Evolutionary conservation across 2,113 vertebrate genomes (phyloP).

Genomic region (Galbula dea): DNA sequence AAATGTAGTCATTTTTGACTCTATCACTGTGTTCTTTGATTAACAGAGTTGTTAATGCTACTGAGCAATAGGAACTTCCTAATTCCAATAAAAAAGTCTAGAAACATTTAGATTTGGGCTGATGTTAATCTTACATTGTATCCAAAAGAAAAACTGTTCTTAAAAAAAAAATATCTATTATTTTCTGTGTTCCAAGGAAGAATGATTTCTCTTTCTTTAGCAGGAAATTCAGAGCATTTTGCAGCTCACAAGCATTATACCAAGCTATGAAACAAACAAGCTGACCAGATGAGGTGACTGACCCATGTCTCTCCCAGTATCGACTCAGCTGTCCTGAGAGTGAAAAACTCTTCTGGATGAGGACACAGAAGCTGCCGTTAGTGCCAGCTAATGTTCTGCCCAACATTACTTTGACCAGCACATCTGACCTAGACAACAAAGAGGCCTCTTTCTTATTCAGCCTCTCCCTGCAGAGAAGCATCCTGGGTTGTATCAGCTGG

Average conservation of each 20-base stretch:
- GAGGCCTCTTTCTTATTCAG: background rate
- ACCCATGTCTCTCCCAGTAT: background rate
- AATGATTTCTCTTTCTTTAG: background rate
- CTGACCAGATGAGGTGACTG: background rate
- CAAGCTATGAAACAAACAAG: background rate
- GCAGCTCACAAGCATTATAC: background rate
- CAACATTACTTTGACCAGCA: background rate
- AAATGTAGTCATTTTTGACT: background rate
- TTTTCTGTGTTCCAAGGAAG: background rate
- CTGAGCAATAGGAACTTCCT: background rate
- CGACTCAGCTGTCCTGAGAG: background rate
- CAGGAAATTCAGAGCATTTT: background rate
- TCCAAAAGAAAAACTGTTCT: background rate
- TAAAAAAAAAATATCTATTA: background rate
- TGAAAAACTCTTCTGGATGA: background rate
- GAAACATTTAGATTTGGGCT: background rate
- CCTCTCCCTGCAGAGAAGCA: background rate
- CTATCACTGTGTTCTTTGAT: background rate
- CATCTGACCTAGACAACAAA: background rate
- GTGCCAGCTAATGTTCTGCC: background rate
- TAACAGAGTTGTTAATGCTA: background rate
- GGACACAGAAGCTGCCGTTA: background rate
- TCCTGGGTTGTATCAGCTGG: background rate
- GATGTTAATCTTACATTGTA: background rate
- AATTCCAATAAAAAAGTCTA: background rate